Base-by-base conservation (phyloP, 1,140 invertebrate species). In the Zaprionus kolodkinae region DNA sequence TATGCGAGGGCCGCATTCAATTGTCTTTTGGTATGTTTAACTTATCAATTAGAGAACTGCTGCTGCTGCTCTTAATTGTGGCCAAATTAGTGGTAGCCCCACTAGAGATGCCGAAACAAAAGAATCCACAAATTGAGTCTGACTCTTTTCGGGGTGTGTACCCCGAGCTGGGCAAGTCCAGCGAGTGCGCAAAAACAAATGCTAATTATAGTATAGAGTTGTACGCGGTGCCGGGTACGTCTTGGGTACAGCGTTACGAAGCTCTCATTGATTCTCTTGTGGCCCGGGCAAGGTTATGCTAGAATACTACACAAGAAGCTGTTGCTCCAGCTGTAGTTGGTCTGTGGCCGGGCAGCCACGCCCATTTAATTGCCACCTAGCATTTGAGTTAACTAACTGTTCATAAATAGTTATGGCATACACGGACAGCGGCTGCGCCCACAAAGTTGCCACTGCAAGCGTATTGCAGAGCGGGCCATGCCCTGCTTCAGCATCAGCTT, bases 391-490 rank as follows among this genome's bases (percentile, higher is more conserved):
- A 89, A 89, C 86, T 89, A 89, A 89, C 85, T 89, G 85, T 89
- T 89, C 85, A 89, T 89, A 89, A 89, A 89, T 89, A 89, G 85
- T 89, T 90, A 89, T 89, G 86, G 85, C 86, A 89, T 87, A 87
- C 85, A 89, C 84, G 77, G 85, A 74, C 82, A 87, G 75, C 64
- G 38, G 55, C 84, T 89, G 85, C 81, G 85, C 85, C 85, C 84
- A 87, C 80, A 87, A 87, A 86, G 56, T 63, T 75, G 72, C 66
- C 66, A 66, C 67, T 72, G 66, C 72, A 76, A 50, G 36, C 10
- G 67, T 36, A 75, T 69, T 82, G 75, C 76, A 79, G 72, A 72
- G 71, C 72, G 74, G 40, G 56, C 72, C 30, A 54, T 38, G 57
- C 43, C 73, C 54, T 45, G 61, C 48, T 15, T 45, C 40, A 43